Percentiles rank a stretch among this genome's conserved stretches.
Conservation (phyloP, 2,113 vertebrate species). For the Tachycineta bicolor region DNA sequence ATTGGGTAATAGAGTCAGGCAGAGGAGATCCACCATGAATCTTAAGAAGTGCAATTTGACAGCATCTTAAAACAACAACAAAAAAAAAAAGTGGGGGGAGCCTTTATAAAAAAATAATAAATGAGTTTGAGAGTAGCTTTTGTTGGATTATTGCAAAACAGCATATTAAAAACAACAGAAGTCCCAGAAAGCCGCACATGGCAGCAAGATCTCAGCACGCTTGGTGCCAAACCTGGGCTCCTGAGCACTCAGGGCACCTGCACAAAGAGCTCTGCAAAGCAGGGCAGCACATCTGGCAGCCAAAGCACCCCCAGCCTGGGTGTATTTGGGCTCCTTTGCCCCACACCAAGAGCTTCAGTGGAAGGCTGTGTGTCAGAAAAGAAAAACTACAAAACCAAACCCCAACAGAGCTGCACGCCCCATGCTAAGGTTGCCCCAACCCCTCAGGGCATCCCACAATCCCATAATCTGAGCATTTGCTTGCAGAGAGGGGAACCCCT, state of each 20-base stretch:
- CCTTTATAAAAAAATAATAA: slow-evolving; percentile 15
- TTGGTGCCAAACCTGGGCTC: background rate
- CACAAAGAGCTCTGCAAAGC: background rate
- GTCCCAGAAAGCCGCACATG: background rate
- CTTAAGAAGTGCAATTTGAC: slow-evolving; percentile 69
- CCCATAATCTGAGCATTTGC: background rate
- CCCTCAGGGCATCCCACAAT: background rate
- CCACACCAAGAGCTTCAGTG: background rate
- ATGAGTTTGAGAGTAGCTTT: background rate
- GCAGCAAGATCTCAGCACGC: background rate
- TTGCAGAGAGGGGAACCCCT: background rate
- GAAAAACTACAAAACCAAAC: background rate
- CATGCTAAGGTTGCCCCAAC: background rate
- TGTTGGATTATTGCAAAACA: background rate
- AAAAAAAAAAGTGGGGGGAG: background rate
- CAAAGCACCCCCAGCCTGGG: background rate
- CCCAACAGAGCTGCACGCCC: background rate
- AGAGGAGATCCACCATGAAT: slow-evolving; percentile 55
- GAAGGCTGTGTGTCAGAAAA: background rate
- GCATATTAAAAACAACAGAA: background rate
- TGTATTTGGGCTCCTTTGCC: background rate
- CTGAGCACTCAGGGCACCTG: background rate
- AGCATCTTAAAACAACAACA: background rate
- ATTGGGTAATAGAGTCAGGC: slow-evolving; percentile 67
- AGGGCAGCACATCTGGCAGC: background rate